phyloP scores from a whole-genome alignment of 2,888 invertebrate species.

The Caenorhabditis uteleia region DNA sequence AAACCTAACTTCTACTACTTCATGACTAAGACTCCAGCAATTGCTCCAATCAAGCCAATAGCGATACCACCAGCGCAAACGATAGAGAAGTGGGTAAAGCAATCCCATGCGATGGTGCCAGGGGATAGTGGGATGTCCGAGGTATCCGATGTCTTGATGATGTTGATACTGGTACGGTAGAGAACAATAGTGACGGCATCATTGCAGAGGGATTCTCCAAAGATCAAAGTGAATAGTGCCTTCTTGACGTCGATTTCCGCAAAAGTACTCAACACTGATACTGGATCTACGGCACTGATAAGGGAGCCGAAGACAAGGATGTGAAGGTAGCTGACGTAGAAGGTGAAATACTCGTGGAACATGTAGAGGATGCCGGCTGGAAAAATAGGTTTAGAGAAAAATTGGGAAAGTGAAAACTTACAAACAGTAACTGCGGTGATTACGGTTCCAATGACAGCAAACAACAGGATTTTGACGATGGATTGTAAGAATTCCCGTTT shows the following conservation, averaged over 20 bases:
- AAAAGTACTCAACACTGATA: slow-evolving; percentile 62
- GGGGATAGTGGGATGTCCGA: neutral
- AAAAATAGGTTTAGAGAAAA: no score
- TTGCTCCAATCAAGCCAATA: slow-evolving; percentile 54
- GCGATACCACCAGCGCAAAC: slow-evolving; percentile 55
- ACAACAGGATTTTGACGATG: slow-evolving; percentile 89
- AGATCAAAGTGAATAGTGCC: slow-evolving; percentile 37
- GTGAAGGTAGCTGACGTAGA: slow-evolving; percentile 2
- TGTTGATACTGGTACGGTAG: slow-evolving; percentile 51
- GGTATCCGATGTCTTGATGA: slow-evolving; percentile 41
- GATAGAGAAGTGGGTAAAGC: slow-evolving; percentile 41
- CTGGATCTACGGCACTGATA: slow-evolving; percentile 62
- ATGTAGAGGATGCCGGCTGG: slow-evolving; percentile 7
- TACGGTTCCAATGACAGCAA: slow-evolving; percentile 89
- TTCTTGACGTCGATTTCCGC: slow-evolving; percentile 78
- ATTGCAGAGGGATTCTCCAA: slow-evolving; percentile 50
- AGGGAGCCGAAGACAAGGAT: neutral
- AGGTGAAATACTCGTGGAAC: neutral
- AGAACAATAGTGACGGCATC: slow-evolving; percentile 84
- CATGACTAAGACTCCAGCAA: slow-evolving; percentile 47
- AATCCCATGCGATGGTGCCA: neutral
- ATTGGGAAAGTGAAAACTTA: slow-evolving; percentile 9
- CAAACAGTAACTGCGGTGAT: slow-evolving; percentile 82
- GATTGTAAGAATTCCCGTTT: slow-evolving; percentile 94
- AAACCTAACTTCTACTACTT: slow-evolving; percentile 28